Evolutionary conservation across 2,113 vertebrate genomes (phyloP), one percentile per base, ranked within the genome.

Genomic region (Balaeniceps rex): DNA sequence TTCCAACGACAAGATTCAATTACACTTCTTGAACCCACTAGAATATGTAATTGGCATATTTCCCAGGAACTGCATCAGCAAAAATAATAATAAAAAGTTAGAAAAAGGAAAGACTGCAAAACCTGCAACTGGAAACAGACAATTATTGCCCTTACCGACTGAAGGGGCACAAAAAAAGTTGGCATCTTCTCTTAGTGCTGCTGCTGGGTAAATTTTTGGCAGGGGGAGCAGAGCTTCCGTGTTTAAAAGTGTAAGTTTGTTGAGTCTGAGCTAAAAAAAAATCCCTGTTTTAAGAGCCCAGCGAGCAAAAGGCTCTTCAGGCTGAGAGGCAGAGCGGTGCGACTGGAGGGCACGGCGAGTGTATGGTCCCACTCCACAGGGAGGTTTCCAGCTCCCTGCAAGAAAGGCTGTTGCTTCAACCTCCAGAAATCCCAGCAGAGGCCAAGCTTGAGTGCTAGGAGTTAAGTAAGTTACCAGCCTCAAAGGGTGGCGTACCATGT

Each of bases 61-160:
- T 93, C 93, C 63, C 49, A 95, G 83, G 94, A 94, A 94, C 38
- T 36, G n/a, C 54, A 79, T 79, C 91, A 81, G 93, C 92, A 83
- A 88, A 88, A 90, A 69, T 36, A 80, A 38, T 52, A 36, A 44
- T 49, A 26, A 57, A 57, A 74, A 34, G 8, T 24, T 2, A 65
- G 28, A 70, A 93, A 89, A 70, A 76, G 63, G 61, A 68, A 93
- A 51, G 80, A 71, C 36, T n/a, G 42, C 79, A 78, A 96, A 96
- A 42, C 23, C n/a, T 86, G 68, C 16, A 61, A 42, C 13, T 74
- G 52, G 61, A 85, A 82, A n/a, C 36, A 84, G 68, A 22, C 6
- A 12, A 47, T 69, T 70, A 71, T n/a, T 58, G 49, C 40, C 63
- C 36, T 71, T 85, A 61, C 68, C 11, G 38, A 75, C 26, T 22